Percentiles rank a stretch among this genome's conserved stretches.
Conservation (phyloP, 1,140 invertebrate genomes). For the Adelges cooleyi region DNA sequence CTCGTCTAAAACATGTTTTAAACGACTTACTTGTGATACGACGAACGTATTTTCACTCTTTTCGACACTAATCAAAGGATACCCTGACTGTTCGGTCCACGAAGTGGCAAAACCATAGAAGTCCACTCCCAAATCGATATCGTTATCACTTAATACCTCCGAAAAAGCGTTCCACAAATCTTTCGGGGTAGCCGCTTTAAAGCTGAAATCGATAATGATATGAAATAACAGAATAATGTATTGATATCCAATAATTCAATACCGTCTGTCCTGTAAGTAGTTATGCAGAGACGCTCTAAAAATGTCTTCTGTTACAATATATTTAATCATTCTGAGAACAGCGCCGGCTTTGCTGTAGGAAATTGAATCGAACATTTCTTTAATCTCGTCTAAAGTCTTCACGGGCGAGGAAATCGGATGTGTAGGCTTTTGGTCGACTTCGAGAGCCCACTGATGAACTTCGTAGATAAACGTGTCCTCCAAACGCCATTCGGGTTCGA, state of each 20-base stretch:
- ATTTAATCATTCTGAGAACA: slow-evolving; percentile 63
- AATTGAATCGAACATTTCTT: slow-evolving; percentile 86
- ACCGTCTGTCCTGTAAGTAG: neutral
- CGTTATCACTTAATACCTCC: neutral
- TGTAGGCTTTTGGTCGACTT: slow-evolving; percentile 40
- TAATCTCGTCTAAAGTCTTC: slow-evolving; percentile 77
- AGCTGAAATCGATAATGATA: slow-evolving; percentile 15
- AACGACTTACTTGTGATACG: slow-evolving; percentile 42
- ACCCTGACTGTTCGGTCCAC: slow-evolving; percentile 64
- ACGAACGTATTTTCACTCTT: slow-evolving; percentile 48
- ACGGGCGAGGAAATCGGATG: slow-evolving; percentile 84
- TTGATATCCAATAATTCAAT: neutral
- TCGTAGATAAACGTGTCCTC: slow-evolving; percentile 40
- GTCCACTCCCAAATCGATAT: neutral
- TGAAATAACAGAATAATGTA: slow-evolving; percentile 16
- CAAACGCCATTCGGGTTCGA: slow-evolving; percentile 36
- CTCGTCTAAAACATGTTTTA: neutral
- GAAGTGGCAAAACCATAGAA: slow-evolving; percentile 46
- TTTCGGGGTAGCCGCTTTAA: slow-evolving; percentile 24
- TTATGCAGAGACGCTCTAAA: slow-evolving; percentile 43
- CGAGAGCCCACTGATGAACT: slow-evolving; percentile 41
- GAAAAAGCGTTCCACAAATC: slow-evolving; percentile 30
- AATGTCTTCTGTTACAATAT: slow-evolving; percentile 50
- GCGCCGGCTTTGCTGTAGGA: slow-evolving; percentile 73
- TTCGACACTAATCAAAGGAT: slow-evolving; percentile 53